These are phyloP conservation scores for Pogonus chalceus DNA, from an alignment of 1,140 invertebrate species.

Conservation along the genomic window DNA sequence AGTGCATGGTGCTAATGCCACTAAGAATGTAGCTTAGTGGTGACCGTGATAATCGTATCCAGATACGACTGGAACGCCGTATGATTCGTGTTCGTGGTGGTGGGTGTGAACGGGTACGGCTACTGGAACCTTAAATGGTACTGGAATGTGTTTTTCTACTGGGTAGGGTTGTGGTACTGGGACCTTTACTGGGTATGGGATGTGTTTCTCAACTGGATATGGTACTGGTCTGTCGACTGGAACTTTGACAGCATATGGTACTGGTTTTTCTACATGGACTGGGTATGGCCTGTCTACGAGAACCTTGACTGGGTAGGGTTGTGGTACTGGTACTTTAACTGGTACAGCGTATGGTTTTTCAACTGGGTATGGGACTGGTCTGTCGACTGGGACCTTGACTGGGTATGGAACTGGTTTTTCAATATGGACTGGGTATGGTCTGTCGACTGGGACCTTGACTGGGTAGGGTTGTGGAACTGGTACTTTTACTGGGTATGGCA, in stretches of 20 bases:
- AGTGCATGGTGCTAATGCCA: slow-evolving; percentile 29
- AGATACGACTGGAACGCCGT: slow-evolving; percentile 19
- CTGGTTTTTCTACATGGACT: slow-evolving; percentile 51
- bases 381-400: slow-evolving; percentile 36
- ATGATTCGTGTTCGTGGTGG: slow-evolving; percentile 18
- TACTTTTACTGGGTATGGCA: slow-evolving; percentile 44
- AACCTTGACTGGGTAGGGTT: slow-evolving; percentile 46
- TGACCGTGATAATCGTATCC: slow-evolving; percentile 34
- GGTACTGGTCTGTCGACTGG: slow-evolving; percentile 21
- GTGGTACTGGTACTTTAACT: slow-evolving; percentile 42
- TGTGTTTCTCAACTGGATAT: slow-evolving; percentile 8
- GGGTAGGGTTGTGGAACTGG: slow-evolving; percentile 44
- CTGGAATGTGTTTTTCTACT: slow-evolving; percentile 11
- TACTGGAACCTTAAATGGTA: slow-evolving; percentile 28
- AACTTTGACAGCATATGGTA: slow-evolving; percentile 45
- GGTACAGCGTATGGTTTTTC: slow-evolving; percentile 34
- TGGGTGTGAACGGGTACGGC: slow-evolving; percentile 32
- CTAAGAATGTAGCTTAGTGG: slow-evolving; percentile 36
- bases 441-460: slow-evolving; percentile 44
- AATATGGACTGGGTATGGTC: slow-evolving; percentile 47
- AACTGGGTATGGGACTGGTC: slow-evolving; percentile 42
- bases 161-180: slow-evolving; percentile 31
- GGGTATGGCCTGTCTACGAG: slow-evolving; percentile 57
- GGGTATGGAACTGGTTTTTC: slow-evolving; percentile 48
- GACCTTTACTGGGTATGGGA: slow-evolving; percentile 23